Evolutionary conservation across 2,113 vertebrate genomes (phyloP), one percentile per base, ranked within the genome.

Genomic region (Ellobius talpinus): DNA sequence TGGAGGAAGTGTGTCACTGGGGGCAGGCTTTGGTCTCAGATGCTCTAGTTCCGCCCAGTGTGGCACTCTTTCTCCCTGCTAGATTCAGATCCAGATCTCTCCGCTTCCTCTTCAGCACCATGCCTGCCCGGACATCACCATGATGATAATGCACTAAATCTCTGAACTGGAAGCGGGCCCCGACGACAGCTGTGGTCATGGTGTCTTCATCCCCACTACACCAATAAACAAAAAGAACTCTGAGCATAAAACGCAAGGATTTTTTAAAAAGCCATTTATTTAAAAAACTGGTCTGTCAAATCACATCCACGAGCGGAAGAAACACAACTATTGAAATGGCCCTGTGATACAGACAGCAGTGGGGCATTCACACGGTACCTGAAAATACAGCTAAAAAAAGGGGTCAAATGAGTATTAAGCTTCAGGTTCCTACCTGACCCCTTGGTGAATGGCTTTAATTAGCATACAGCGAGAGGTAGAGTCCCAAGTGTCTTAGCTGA

Each of bases 211-310:
- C 70, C n/a, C 39, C 1, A 33, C 61, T 45, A 45, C 1, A 47
- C 29, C 12, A 47, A 36, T 7, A 86, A 86, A 55, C 24, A 52
- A 70, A 55, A 87, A 96, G 96, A 96, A 52, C 74, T 84, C 36
- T 65, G 78, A 91, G 78, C 79, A 89, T 79, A 65, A 0, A 0
- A 39, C 96, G 63, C 84, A 47, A 94, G 87, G 96, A 93, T 98
- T 98, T 98, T 98, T 99, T 98, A 99, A 99, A 98, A 99, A 99
- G 98, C 98, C 97, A 98, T 99, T 99, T 99, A 99, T 99, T 97
- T 90, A 98, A 95, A 99, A 99, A 98, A 97, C 98, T 98, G 98
- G 98, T 26, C 98, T 99, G 98, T 98, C 98, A 98, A 98, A 98
- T 99, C 98, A 99, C 98, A 98, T 98, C 98, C 98, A 99, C 95